A percentile compares a stretch with the other conserved stretches of the same genome.
Evolutionary conservation across 92 coral and sea anemone species (phyloP).

Genomic region (Phenganax marumi): DNA sequence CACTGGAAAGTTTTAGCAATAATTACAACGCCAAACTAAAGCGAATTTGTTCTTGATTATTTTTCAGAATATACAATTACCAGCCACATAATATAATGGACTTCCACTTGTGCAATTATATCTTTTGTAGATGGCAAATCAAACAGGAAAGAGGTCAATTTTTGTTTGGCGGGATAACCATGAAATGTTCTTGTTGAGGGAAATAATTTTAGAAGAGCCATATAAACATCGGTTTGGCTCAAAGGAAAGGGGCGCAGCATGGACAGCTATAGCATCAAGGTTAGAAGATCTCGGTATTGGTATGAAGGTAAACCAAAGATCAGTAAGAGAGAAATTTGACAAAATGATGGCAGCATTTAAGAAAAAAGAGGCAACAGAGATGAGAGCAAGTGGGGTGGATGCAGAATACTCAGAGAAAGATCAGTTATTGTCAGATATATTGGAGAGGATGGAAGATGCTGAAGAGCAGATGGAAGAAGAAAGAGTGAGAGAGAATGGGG

Average conservation of each 20-base stretch:
- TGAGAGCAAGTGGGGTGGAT: background rate
- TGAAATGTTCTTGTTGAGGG: constrained; percentile 26
- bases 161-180: no score
- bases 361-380: no score
- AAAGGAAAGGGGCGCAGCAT: constrained; percentile 36
- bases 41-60: no score
- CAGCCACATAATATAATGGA: no score
- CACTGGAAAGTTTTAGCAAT: no score
- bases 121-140: no score
- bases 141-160: no score
- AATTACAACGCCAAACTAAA: no score
- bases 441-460: background rate
- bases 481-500: background rate
- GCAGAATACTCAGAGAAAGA: background rate
- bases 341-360: no score
- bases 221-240: constrained; percentile 32
- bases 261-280: constrained; percentile 40
- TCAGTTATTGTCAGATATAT: background rate
- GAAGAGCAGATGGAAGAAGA: background rate
- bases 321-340: background rate
- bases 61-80: no score
- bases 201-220: constrained; percentile 24
- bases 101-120: no score
- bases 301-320: no score
- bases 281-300: background rate